Evolutionary conservation across 30 jellyfish, hydroid and myxozoan species (phyloP).

Genomic region (Turritopsis rubra): DNA sequence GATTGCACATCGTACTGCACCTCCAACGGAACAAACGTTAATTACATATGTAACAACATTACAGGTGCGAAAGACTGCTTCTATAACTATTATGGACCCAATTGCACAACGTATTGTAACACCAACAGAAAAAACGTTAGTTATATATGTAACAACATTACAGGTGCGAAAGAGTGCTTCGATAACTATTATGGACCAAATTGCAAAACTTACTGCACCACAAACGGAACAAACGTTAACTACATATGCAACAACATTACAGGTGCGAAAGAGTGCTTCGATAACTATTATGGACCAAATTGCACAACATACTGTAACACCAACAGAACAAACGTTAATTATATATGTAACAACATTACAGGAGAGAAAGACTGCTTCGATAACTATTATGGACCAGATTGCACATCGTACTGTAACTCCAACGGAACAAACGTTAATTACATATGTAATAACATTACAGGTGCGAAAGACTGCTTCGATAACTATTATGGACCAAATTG

Average conservation of each 20-base stretch:
- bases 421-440: background rate
- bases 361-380: slow-evolving; percentile 2
- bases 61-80: slow-evolving; percentile 8
- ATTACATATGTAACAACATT: background rate
- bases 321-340: background rate
- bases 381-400: background rate
- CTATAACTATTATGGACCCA: background rate
- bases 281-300: background rate
- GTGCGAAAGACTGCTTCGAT: background rate
- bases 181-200: background rate
- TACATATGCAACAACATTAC: background rate
- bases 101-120: background rate
- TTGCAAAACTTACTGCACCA: background rate
- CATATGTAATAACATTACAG: background rate
- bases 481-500: background rate
- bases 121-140: background rate
- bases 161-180: slow-evolving; percentile 4
- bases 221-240: background rate
- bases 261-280: background rate
- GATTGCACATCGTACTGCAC: background rate
- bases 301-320: background rate
- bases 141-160: background rate
- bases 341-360: background rate
- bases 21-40: background rate
- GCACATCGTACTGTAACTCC: background rate